Percentiles rank a stretch among this genome's conserved stretches.
These are phyloP conservation scores for Drosophila birchii DNA, from an alignment of 2,888 invertebrate species.

Conservation along the genomic window DNA sequence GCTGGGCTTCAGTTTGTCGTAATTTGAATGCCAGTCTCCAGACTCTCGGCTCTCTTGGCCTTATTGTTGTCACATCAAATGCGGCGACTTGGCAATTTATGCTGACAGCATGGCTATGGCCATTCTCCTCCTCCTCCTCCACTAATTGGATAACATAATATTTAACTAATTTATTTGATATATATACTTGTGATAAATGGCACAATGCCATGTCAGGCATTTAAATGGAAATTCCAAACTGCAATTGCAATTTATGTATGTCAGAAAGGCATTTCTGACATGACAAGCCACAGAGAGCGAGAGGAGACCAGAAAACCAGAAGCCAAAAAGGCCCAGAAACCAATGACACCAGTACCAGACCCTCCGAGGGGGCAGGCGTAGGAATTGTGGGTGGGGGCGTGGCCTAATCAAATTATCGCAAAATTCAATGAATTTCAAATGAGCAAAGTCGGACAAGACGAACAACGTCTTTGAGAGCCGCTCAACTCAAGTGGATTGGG, in stretches of 20 bases:
- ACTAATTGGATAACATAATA: slow-evolving; percentile 71
- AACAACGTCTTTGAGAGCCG: slow-evolving; percentile 24
- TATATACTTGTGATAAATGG: slow-evolving; percentile 62
- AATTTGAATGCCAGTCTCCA: slow-evolving; percentile 52
- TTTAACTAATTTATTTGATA: slow-evolving; percentile 75
- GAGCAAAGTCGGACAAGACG: slow-evolving; percentile 46
- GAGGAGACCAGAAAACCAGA: slow-evolving; percentile 1
- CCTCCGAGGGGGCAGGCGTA: too few relatives aligned
- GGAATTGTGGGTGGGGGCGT: slow-evolving; percentile 32
- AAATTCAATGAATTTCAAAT: slow-evolving; percentile 61
- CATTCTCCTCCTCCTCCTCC: too few relatives aligned
- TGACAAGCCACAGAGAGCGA: slow-evolving; percentile 10
- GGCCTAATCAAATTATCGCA: slow-evolving; percentile 65
- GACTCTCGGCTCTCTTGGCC: slow-evolving; percentile 24
- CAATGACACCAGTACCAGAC: slow-evolving; percentile 2
- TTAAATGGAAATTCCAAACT: slow-evolving; percentile 44
- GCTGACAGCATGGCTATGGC: slow-evolving; percentile 50
- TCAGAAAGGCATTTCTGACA: slow-evolving; percentile 53
- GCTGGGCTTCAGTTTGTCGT: slow-evolving; percentile 52
- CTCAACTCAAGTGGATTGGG: slow-evolving; percentile 10
- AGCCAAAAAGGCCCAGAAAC: slow-evolving; percentile 17
- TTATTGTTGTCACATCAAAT: slow-evolving; percentile 68
- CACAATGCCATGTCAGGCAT: slow-evolving; percentile 35
- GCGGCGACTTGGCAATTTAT: slow-evolving; percentile 65
- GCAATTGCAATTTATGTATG: slow-evolving; percentile 67